These are phyloP conservation scores for Rapana venosa DNA, from an alignment of 2,888 invertebrate species.

Conservation along the genomic window DNA sequence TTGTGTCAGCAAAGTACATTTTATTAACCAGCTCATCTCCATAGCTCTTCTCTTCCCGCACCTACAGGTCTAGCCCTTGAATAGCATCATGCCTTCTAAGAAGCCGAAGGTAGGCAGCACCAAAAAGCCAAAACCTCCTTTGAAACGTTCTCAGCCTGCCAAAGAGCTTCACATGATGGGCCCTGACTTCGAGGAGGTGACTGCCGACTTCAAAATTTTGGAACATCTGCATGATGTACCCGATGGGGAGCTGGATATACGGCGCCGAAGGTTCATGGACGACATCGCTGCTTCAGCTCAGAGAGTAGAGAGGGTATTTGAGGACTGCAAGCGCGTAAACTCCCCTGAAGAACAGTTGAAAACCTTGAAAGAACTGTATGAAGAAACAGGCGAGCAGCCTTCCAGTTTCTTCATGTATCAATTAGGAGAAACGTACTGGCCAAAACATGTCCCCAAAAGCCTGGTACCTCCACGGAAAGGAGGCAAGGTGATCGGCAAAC, in stretches of 20 bases:
- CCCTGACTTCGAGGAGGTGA: not conserved
- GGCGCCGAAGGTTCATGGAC: not conserved
- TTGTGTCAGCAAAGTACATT: too few species aligned
- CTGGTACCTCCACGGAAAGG: not conserved
- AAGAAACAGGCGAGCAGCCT: slow-evolving; percentile 4
- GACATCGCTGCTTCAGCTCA: not conserved
- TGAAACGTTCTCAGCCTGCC: too few species aligned
- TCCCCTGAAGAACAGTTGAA: not conserved
- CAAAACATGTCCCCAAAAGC: not conserved
- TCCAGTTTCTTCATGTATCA: not conserved
- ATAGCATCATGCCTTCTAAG: too few species aligned
- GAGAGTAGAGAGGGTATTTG: slow-evolving; percentile 1
- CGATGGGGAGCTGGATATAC: not conserved
- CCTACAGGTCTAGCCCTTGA: too few species aligned
- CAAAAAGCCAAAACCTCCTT: too few species aligned
- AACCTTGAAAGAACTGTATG: slow-evolving; percentile 7
- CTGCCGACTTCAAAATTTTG: not conserved
- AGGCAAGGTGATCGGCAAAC: not conserved
- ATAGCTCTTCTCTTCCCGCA: too few species aligned
- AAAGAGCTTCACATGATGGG: not conserved
- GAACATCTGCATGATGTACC: not conserved
- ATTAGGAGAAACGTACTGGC: not conserved
- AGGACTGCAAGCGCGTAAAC: not conserved
- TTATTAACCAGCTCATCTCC: too few species aligned
- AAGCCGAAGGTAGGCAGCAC: too few species aligned